A percentile compares a stretch with the other conserved stretches of the same genome.
Conservation (phyloP, 1,140 invertebrate genomes). For the Cyrtorhinus lividipennis region DNA sequence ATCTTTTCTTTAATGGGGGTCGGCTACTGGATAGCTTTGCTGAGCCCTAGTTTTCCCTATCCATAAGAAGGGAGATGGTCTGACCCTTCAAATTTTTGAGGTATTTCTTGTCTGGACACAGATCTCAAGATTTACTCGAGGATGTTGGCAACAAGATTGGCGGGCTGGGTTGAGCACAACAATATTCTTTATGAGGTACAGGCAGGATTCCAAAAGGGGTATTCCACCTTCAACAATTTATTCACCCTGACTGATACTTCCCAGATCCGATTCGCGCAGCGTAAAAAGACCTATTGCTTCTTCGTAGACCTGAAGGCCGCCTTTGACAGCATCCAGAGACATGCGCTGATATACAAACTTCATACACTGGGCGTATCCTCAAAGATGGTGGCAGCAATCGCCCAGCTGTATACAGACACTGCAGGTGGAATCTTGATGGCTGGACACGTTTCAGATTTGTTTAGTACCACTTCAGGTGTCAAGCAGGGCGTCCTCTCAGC, state of each 20-base stretch:
- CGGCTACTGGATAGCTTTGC: background rate
- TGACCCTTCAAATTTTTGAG: constrained; percentile 14
- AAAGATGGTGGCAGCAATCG: too few relatives aligned
- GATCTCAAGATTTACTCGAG: constrained; percentile 13
- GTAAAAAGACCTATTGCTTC: constrained; percentile 11
- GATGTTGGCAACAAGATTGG: constrained; percentile 7
- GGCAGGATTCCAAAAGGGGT: constrained; percentile 16
- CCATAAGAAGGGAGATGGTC: constrained; percentile 16
- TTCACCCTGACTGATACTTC: constrained; percentile 6
- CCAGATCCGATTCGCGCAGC: background rate
- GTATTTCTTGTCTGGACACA: constrained; percentile 17
- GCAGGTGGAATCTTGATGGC: too few relatives aligned
- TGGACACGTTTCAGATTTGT: too few relatives aligned
- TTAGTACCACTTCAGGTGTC: too few relatives aligned
- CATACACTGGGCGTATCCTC: too few relatives aligned
- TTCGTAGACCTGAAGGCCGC: constrained; percentile 16
- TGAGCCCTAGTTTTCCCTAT: constrained; percentile 13
- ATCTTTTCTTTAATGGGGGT: constrained; percentile 2
- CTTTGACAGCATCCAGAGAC: background rate
- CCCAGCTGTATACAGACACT: too few relatives aligned
- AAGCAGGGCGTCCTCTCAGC: too few relatives aligned
- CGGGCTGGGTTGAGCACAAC: background rate
- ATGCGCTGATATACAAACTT: background rate
- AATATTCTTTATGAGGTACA: constrained; percentile 10
- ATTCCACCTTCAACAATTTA: constrained; percentile 15